Evolutionary conservation across 1,140 invertebrate species (phyloP).

Genomic region (Planococcus citri): DNA sequence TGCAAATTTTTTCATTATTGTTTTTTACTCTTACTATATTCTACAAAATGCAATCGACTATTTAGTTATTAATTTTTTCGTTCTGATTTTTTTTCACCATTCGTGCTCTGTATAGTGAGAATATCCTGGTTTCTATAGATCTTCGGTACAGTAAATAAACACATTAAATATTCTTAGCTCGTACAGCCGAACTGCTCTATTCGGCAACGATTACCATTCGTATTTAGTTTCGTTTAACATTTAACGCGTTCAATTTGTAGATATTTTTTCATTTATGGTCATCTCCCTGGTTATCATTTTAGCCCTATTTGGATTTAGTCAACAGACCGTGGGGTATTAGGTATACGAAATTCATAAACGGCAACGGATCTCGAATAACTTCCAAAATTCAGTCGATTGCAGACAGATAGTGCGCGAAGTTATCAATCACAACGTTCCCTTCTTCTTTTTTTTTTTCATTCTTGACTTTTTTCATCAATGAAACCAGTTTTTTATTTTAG

Average conservation of each 20-base stretch:
- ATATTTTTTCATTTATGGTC: not conserved
- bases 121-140: not conserved
- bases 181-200: not conserved
- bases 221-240: not conserved
- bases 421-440: not conserved
- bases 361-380: not conserved
- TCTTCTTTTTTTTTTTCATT: no score
- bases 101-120: not conserved
- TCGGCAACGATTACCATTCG: not conserved
- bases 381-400: not conserved
- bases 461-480: not conserved
- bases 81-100: not conserved
- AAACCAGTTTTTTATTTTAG: not conserved
- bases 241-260: not conserved
- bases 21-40: constrained; percentile 1
- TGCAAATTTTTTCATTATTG: not conserved
- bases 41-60: not conserved
- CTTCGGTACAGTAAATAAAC: not conserved
- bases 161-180: constrained; percentile 7
- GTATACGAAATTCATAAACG: not conserved
- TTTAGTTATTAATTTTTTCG: constrained; percentile 14
- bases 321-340: not conserved
- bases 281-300: constrained; percentile 3
- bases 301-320: not conserved
- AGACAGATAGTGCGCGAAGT: constrained; percentile 1